phyloP scores from a whole-genome alignment of 2,113 vertebrate genomes.

The Caloenas nicobarica region DNA sequence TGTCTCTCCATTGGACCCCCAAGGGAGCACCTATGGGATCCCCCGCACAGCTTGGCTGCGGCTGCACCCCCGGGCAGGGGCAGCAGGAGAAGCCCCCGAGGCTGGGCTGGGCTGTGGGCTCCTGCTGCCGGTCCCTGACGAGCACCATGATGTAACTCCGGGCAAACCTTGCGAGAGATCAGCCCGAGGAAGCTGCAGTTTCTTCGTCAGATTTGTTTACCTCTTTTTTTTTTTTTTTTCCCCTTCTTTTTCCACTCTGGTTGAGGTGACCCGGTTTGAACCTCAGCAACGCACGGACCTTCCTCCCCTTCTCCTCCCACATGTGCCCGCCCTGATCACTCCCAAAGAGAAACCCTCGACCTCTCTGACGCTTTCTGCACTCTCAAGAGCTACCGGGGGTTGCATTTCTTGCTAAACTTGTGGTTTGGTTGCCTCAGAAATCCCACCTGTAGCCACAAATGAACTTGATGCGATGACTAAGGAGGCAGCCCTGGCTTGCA shows the following conservation, averaged over 20 bases:
- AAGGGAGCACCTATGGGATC: background rate
- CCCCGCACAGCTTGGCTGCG: rapidly evolving
- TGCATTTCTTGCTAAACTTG: background rate
- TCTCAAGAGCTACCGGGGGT: background rate
- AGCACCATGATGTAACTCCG: constrained; percentile 49
- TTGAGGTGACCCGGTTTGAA: background rate
- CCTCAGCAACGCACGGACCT: background rate
- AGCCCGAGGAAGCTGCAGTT: background rate
- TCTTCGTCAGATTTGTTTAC: background rate
- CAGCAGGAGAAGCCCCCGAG: background rate
- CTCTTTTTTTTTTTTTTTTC: background rate
- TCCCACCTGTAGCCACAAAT: background rate
- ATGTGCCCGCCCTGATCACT: rapidly evolving
- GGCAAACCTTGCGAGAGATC: constrained; percentile 1
- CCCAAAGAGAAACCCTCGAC: background rate
- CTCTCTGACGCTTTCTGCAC: rapidly evolving
- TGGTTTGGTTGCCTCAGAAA: background rate
- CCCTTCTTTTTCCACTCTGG: background rate
- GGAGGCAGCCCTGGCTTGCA: background rate
- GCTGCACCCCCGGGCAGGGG: background rate
- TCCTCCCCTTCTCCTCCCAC: background rate
- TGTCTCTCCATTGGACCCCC: too few relatives aligned
- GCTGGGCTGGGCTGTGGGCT: background rate
- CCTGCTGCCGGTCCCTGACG: background rate
- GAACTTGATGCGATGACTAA: background rate